Conservation (phyloP, 1,140 invertebrate genomes). For the Sycophila sp. region DNA sequence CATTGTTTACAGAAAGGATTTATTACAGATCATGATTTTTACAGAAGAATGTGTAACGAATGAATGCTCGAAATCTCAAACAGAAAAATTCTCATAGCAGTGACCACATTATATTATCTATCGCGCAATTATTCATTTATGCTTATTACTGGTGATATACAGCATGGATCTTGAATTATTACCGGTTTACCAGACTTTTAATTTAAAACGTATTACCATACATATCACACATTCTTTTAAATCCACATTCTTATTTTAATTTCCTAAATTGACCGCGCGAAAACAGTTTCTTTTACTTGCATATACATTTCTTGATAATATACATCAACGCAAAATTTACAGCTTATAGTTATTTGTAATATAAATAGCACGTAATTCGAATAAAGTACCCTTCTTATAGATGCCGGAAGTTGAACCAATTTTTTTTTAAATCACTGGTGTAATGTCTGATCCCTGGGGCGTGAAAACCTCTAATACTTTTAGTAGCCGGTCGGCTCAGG, state of each 20-base stretch:
- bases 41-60: constrained; percentile 34
- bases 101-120: constrained; percentile 62
- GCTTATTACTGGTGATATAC: constrained; percentile 64
- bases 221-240: constrained; percentile 51
- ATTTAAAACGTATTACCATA: constrained; percentile 64
- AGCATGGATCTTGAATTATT: constrained; percentile 63
- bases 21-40: too few species aligned
- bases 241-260: constrained; percentile 18
- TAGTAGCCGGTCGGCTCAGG: background rate
- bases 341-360: too few species aligned
- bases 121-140: constrained; percentile 66
- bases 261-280: background rate
- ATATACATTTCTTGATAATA: background rate
- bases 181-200: constrained; percentile 62
- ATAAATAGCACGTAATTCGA: too few species aligned
- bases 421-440: too few species aligned
- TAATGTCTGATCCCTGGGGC: too few species aligned
- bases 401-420: too few species aligned
- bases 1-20: too few species aligned
- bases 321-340: too few species aligned
- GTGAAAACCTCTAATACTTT: constrained; percentile 13
- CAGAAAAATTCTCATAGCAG: constrained; percentile 41
- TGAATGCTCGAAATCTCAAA: background rate
- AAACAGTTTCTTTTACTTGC: too few species aligned
- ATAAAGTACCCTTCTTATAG: too few species aligned